Base-by-base conservation (phyloP, 2,797 vertebrate species). In the Poeciliopsis infans region DNA sequence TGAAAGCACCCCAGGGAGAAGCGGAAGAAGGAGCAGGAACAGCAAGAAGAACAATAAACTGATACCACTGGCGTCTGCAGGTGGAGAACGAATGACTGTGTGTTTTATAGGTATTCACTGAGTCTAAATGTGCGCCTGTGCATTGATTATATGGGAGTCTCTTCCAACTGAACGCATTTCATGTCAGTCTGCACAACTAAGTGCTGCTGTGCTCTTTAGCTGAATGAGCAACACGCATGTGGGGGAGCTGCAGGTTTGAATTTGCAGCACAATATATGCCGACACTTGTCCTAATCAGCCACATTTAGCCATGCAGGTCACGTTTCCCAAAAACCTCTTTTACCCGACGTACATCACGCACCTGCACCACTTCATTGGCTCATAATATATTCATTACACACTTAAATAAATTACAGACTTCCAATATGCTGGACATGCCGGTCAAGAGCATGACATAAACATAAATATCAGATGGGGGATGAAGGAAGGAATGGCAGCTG, bases 1-100 rank as follows among this genome's bases (percentile, higher is more conserved):
- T 93, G 91, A 94, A 91, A 84, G 86, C 92, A 84, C 92, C 92
- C 87, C 66, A 28, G 92, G 92, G 93, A 92, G 87, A 85, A 84
- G 83, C 49, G 88, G 84, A 75, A 85, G 87, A 12, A 79, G 79
- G 49, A 64, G 57, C 59, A 85, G 82, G 75, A 87, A 75, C 59
- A 85, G 82, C 73, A 87, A 75, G 82, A 91, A 23, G 86, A 90
- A 91, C 84, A 91, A 92, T 89, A 81, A 89, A 74, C 81, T 85
- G 85, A 85, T 87, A 81, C 78, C 83, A 57, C 73, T 81, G 77
- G 81, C 78, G 87, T 81, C 89, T 85, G 87, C 88, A 86, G 88
- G 87, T 90, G 45, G 74, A 79, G 78, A 81, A 49, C 10, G 31
- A 55, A 79, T 68, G 18, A 66, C 1, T 68, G 64, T 68, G 61